Conservation (phyloP, 2,113 vertebrate species). For the Brienomyrus longianalis region DNA sequence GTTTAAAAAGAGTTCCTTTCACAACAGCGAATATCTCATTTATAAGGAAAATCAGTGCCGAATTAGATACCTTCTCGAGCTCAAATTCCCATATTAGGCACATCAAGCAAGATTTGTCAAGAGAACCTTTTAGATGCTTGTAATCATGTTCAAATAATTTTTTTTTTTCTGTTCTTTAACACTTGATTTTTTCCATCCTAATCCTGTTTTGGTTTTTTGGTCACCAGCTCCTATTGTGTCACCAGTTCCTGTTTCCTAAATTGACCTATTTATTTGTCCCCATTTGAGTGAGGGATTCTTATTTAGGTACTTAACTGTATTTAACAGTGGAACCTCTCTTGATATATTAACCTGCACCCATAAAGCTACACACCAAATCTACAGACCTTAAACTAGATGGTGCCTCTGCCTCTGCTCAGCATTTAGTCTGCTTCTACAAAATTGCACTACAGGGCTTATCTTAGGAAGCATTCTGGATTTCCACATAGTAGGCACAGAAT, state of each 20-base stretch:
- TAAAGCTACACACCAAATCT: neutral
- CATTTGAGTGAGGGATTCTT: neutral
- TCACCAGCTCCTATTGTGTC: neutral
- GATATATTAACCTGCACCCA: neutral
- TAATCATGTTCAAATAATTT: neutral
- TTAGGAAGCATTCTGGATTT: neutral
- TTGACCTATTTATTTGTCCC: neutral
- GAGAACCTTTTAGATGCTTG: neutral
- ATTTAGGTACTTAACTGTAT: neutral
- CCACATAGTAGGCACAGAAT: neutral
- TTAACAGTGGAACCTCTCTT: neutral
- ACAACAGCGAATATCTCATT: slow-evolving; percentile 83
- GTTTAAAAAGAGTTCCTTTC: slow-evolving; percentile 62
- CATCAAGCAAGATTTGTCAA: slow-evolving; percentile 26
- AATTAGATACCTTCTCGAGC: slow-evolving; percentile 76
- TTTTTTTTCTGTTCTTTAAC: neutral
- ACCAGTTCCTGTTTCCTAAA: neutral
- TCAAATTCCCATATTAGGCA: slow-evolving; percentile 49
- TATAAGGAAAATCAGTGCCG: slow-evolving; percentile 82
- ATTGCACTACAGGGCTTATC: neutral
- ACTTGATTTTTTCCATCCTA: neutral
- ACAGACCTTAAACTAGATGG: neutral
- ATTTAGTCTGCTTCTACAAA: neutral
- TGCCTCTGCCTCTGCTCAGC: neutral
- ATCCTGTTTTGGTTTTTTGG: neutral